phyloP scores from a whole-genome alignment of 2,113 vertebrate genomes.

The Pterocles gutturalis region DNA sequence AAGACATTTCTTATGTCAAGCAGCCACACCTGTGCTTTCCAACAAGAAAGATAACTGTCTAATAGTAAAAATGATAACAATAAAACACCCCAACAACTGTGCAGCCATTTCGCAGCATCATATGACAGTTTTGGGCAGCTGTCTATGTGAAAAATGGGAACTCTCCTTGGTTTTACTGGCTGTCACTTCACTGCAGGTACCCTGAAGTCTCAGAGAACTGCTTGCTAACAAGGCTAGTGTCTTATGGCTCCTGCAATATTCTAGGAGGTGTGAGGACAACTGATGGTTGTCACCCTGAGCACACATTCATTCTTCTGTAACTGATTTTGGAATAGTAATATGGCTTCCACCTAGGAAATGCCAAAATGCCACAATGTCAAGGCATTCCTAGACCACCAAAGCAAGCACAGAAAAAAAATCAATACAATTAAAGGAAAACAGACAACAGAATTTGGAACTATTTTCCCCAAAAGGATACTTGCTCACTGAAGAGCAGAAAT shows the following conservation, averaged over 20 bases:
- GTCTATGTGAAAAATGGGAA: not conserved
- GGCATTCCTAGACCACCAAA: not conserved
- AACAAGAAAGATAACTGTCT: not conserved
- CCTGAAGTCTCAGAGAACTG: not conserved
- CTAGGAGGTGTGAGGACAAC: not conserved
- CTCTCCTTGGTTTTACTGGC: not conserved
- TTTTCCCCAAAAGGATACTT: not conserved
- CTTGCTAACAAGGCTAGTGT: not conserved
- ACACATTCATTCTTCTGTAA: not conserved
- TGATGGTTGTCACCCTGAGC: not conserved
- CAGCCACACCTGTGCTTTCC: not conserved
- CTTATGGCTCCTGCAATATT: not conserved
- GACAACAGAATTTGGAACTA: not conserved
- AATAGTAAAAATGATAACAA: not conserved
- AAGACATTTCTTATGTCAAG: not conserved
- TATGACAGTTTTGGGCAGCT: not conserved
- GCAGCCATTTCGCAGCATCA: not conserved
- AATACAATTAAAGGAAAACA: not conserved
- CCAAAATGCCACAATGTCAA: not conserved
- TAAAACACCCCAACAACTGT: accelerated
- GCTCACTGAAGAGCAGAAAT: not conserved
- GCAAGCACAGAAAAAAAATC: not conserved
- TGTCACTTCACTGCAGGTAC: not conserved
- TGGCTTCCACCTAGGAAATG: not conserved
- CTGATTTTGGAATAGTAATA: not conserved